Base-by-base conservation (phyloP, 2,113 vertebrate genomes). In the Lates calcarifer region DNA sequence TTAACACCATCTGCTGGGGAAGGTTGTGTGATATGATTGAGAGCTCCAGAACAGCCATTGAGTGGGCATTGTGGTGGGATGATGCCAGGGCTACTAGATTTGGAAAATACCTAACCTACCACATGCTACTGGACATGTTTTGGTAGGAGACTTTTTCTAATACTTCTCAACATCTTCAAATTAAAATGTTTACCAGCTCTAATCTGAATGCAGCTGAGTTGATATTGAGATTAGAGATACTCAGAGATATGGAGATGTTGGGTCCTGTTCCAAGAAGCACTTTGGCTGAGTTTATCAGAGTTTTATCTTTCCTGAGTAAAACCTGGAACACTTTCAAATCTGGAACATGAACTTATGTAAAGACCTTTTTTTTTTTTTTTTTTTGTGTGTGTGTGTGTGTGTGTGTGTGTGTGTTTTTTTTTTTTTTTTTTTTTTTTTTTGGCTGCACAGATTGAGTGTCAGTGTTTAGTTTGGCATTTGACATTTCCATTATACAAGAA, bases 151-250 rank as follows among this genome's bases (percentile, higher is more conserved):
- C 14, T 1, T 24, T 5, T n/a, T 7, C 28, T 24, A 2, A 53
- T 2, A 18, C 33, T 28, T 56, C 22, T 24, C 29, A 24, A 29
- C n/a, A 74, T 60, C 8, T 67, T 62, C 22, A 49, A 60, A 31
- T 31, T 33, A 9, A 68, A 62, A 55, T 56, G 37, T 69, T 74
- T 47, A 75, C 56, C 45, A 29, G 72, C 58, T 69, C 49, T 58
- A 33, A 77, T 77, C 66, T 65, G 41, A 57, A 57, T 31, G n/a
- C 53, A 41, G 62, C 28, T 45, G 14, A 14, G 24, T 8, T 7
- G 28, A 56, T 64, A 63, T 22, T 28, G 56, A 61, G 33, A 61
- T 61, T 29, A 51, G 22, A 66, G 11, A 26, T 14, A 39, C 31
- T 17, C 0, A 17, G 20, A 58, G 72, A 82, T 55, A 47, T 45